Conservation (phyloP, 2,797 vertebrate genomes). For the Sebastiscus albofasciatus region DNA sequence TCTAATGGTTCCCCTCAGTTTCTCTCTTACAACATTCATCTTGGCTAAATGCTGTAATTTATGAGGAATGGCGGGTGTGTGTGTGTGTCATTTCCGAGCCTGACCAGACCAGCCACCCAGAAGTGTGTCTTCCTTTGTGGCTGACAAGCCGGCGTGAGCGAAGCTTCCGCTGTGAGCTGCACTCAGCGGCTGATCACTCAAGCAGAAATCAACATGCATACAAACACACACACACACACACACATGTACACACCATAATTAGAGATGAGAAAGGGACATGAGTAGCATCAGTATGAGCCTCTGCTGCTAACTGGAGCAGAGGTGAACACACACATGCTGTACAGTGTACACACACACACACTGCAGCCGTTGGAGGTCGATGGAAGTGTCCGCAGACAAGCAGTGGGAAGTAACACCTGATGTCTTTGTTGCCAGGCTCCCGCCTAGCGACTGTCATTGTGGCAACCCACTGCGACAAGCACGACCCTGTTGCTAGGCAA, state of each 20-base stretch:
- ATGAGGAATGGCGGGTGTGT: conserved; percentile 26
- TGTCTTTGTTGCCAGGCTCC: conserved; percentile 81
- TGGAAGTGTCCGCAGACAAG: conserved; percentile 72
- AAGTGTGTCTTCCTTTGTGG: conserved; percentile 67
- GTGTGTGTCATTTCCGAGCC: conserved; percentile 35
- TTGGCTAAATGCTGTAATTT: conserved; percentile 36
- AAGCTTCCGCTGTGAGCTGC: conserved; percentile 68
- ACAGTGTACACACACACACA: conserved; percentile 23
- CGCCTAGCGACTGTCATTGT: conserved; percentile 74
- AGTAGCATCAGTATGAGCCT: conserved; percentile 47
- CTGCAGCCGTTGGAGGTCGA: conserved; percentile 47
- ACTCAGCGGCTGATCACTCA: conserved; percentile 62
- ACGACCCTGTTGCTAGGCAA: conserved; percentile 82
- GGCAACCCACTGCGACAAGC: conserved; percentile 67
- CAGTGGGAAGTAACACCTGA: conserved; percentile 81
- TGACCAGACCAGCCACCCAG: conserved; percentile 56
- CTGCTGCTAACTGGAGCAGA: conserved; percentile 64
- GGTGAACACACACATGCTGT: conserved; percentile 43
- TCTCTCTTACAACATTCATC: conserved; percentile 42
- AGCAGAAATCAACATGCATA: conserved; percentile 65
- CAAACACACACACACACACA: conserved; percentile 7
- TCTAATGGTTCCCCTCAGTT: background rate
- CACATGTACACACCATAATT: conserved; percentile 50
- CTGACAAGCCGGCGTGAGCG: conserved; percentile 63
- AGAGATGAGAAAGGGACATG: conserved; percentile 43